Evolutionary conservation across 2,797 vertebrate genomes (phyloP), one percentile per base, ranked within the genome.

Genomic region (Tenualosa thibaudeaui): DNA sequence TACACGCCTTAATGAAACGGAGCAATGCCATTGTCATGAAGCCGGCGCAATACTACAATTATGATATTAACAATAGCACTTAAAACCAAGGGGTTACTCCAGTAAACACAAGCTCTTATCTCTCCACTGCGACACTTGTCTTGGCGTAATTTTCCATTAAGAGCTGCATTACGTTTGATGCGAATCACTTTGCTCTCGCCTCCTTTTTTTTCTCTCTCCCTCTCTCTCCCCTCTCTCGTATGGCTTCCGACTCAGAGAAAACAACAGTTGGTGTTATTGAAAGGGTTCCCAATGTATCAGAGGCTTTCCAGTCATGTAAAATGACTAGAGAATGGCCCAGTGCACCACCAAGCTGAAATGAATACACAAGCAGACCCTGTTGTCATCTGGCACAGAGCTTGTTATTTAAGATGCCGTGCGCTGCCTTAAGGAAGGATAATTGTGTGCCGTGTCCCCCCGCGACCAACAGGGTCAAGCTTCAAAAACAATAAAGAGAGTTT

Each of bases 401-500:
- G 84, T 53, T 86, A 62, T 89, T 86, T 89, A 86, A 84, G 88
- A 85, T 88, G 86, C 86, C 84, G 81, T 81, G 82, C 84, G 78
- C 54, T 85, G 75, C 86, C 86, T 88, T 82, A 96, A 94, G 86
- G 95, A 94, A 95, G 93, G 94, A 95, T 94, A 95, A 96, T 95
- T 93, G 83, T 88, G 88, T 85, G 68, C 95, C 94, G 94, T 91
- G 92, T 96, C 95, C 94, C 94, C 94, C 88, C 93, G 95, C 96
- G 96, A 96, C 94, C 94, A 94, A 96, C 90, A 89, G 97, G 97
- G 97, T 97, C 97, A 97, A 96, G 97, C 96, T 96, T 97, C 95
- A 94, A 95, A 97, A 95, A 98, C 97, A 98, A 97, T 97, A 96
- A 97, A 96, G 95, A 91, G 92, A 92, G 95, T 97, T 98, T 97